phyloP scores from a whole-genome alignment of 2,888 invertebrate genomes.

The Zhuqinia jingwanae region DNA sequence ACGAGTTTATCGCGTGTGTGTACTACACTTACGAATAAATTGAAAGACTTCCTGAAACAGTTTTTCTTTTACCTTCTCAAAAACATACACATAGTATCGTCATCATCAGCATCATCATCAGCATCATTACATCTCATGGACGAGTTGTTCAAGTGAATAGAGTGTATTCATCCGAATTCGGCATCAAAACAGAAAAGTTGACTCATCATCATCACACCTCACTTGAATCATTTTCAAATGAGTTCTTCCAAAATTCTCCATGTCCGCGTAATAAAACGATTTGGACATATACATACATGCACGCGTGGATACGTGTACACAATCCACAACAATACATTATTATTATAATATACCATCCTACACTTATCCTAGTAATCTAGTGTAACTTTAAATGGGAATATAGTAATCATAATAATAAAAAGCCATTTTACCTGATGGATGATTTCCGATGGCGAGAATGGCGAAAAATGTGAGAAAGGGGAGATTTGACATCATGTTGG shows the following conservation, averaged over 20 bases:
- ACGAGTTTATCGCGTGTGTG: neutral
- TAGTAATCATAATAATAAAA: constrained; percentile 51
- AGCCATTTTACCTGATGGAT: constrained; percentile 77
- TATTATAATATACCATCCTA: neutral
- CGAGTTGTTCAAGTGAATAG: constrained; percentile 21
- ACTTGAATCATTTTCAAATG: neutral
- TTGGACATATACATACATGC: neutral
- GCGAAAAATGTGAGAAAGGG: constrained; percentile 77
- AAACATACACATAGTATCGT: neutral
- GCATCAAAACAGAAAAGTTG: neutral
- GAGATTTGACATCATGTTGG: constrained; percentile 76
- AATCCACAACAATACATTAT: neutral
- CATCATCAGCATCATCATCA: constrained; percentile 17
- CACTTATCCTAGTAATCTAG: too few species aligned
- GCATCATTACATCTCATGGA: constrained; percentile 20
- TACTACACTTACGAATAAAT: neutral
- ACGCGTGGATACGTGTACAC: neutral
- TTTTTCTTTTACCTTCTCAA: constrained; percentile 7
- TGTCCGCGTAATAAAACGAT: neutral
- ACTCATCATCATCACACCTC: constrained; percentile 26
- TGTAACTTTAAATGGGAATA: constrained; percentile 26
- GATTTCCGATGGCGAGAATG: constrained; percentile 78
- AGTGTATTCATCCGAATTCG: neutral
- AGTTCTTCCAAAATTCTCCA: neutral
- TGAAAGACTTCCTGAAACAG: constrained; percentile 50